A percentile compares a stretch with the other conserved stretches of the same genome.
phyloP scores from a whole-genome alignment of 2,113 vertebrate species.

The Corythornis vintsioides region DNA sequence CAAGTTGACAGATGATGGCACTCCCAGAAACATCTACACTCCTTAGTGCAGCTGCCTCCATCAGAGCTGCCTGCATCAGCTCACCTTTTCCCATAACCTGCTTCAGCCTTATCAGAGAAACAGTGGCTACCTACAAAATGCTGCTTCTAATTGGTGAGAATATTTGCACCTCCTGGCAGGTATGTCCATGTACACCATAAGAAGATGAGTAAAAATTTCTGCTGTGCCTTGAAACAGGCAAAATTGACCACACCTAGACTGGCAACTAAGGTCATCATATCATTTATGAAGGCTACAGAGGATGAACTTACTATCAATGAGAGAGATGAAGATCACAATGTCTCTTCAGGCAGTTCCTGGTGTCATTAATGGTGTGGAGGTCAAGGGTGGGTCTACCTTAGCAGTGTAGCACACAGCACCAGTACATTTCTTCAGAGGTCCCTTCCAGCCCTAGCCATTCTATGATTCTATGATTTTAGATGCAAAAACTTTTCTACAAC shows the following conservation, averaged over 20 bases:
- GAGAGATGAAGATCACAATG: not conserved
- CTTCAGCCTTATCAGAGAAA: not conserved
- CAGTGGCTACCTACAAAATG: not conserved
- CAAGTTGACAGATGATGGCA: not conserved
- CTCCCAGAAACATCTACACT: not conserved
- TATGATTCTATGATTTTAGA: not conserved
- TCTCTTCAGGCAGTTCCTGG: not conserved
- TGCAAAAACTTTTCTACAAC: not conserved
- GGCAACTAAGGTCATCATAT: not conserved
- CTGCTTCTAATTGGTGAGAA: rapidly evolving
- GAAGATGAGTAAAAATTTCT: not conserved
- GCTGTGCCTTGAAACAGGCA: not conserved
- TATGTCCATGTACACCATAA: not conserved
- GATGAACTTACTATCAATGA: not conserved
- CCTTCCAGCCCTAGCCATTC: too few relatives aligned
- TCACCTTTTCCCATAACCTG: not conserved
- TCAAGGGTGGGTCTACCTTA: not conserved
- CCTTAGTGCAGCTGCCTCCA: not conserved
- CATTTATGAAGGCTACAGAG: not conserved
- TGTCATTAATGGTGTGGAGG: not conserved
- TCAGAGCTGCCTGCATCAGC: too few relatives aligned
- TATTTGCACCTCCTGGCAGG: not conserved
- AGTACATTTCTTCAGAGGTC: too few relatives aligned
- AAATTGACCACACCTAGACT: not conserved
- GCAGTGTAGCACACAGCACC: not conserved